These are phyloP conservation scores for Carcina quercana DNA, from an alignment of 2,888 invertebrate species.

Conservation along the genomic window DNA sequence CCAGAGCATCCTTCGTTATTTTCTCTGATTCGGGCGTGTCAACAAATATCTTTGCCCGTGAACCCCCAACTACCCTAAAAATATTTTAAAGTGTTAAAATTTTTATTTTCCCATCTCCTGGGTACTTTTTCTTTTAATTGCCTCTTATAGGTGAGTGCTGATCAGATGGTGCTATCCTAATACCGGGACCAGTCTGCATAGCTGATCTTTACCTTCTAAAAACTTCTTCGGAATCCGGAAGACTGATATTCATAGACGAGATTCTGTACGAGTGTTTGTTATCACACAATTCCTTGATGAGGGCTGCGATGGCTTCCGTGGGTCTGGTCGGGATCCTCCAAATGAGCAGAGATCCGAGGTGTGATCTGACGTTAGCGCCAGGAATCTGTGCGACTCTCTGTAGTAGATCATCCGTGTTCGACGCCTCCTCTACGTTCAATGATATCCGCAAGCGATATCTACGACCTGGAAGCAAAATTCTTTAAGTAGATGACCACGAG, in stretches of 20 bases:
- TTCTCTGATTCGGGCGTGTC: too few species aligned
- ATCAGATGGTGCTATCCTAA: too few species aligned
- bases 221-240: conserved; percentile 56
- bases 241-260: conserved; percentile 39
- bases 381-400: conserved; percentile 22
- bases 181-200: too few species aligned
- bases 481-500: too few species aligned
- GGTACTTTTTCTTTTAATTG: too few species aligned
- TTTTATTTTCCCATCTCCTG: too few species aligned
- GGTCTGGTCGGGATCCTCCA: conserved; percentile 43
- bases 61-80: too few species aligned
- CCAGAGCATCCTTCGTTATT: too few species aligned
- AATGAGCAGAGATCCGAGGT: conserved; percentile 49
- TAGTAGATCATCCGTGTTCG: conserved; percentile 26
- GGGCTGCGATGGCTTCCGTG: conserved; percentile 31
- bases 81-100: too few species aligned
- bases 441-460: conserved; percentile 43
- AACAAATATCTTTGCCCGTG: too few species aligned
- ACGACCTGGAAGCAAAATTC: conserved; percentile 23
- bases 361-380: conserved; percentile 43
- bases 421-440: conserved; percentile 30
- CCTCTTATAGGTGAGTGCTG: too few species aligned
- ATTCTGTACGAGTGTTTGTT: conserved; percentile 38
- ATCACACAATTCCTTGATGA: conserved; percentile 34
- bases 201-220: conserved; percentile 50